Base-by-base conservation (phyloP, 2,888 invertebrate genomes). In the Pristionchus mayeri region DNA sequence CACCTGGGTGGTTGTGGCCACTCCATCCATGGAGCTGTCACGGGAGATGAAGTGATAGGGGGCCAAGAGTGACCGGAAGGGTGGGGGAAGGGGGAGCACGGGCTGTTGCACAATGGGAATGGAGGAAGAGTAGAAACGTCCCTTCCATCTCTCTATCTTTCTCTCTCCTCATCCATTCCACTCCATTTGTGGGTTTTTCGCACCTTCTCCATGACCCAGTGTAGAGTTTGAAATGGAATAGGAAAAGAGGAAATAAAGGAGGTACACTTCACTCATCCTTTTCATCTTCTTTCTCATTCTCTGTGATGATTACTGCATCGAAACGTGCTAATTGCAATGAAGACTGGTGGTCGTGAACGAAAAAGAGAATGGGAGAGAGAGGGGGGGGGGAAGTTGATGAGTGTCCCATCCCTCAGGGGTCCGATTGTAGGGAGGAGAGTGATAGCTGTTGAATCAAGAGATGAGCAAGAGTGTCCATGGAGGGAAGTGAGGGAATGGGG, bases 1-100 rank as follows among this genome's bases (percentile, higher is more conserved):
- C 75, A 75, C 75, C 75, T 75, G 75, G 40, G 40, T 75, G 75
- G n/a, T n/a, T n/a, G n/a, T n/a, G n/a, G n/a, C 24, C 75, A 75
- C 44, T 40, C 75, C 37, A n/a, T 40, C 40, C 37, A n/a, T 18
- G 30, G 13, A 67, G 37, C 40, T 24, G 0, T 11, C 44, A 11
- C n/a, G n/a, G n/a, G n/a, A n/a, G n/a, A n/a, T 40, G 7, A 30
- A 27, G 44, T n/a, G 44, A 75, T 75, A 30, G 75, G 40, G 11
- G 67, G 24, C n/a, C 21, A 40, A 40, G 37, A 44, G 40, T 75
- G 40, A 75, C 75, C 44, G 75, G 75, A 75, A 75, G 34, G 30
- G 37, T n/a, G 44, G n/a, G 21, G 37, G n/a, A n/a, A n/a, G 44
- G 24, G 7, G 34, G 7, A n/a, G 0, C 40, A 75, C n/a, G 75